A percentile compares a stretch with the other conserved stretches of the same genome.
These are phyloP conservation scores for Serripes groenlandicus DNA, from an alignment of 2,888 invertebrate genomes.

Conservation along the genomic window DNA sequence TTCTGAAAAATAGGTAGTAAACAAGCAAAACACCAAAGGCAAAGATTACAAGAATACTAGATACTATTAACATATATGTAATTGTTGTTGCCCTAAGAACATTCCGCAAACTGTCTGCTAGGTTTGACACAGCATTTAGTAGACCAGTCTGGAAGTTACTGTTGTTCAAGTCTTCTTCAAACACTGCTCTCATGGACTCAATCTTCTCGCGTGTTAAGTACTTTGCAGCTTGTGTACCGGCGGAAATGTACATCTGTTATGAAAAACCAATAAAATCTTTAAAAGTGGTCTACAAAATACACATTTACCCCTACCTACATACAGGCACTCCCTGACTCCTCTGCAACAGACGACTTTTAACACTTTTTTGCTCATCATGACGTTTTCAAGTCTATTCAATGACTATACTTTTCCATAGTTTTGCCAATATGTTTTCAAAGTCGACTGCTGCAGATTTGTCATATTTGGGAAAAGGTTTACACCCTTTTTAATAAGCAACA, in stretches of 20 bases:
- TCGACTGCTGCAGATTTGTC: too few relatives aligned
- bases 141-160: constrained; percentile 47
- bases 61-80: constrained; percentile 61
- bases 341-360: too few relatives aligned
- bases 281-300: too few relatives aligned
- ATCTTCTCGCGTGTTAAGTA: constrained; percentile 47
- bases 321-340: background rate
- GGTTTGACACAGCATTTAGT: constrained; percentile 52
- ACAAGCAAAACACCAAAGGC: constrained; percentile 43
- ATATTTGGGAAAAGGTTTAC: too few relatives aligned
- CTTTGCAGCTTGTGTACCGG: constrained; percentile 42
- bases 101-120: constrained; percentile 51
- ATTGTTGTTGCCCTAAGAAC: constrained; percentile 58
- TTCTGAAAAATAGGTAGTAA: constrained; percentile 55
- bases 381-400: too few relatives aligned
- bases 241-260: constrained; percentile 60
- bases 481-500: too few relatives aligned
- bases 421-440: too few relatives aligned
- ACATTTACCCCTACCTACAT: background rate
- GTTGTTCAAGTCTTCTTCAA: constrained; percentile 40
- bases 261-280: constrained; percentile 23
- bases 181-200: constrained; percentile 31
- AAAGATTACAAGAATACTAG: constrained; percentile 49
- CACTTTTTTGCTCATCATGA: too few relatives aligned
- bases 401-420: too few relatives aligned